Evolutionary conservation across 2,113 vertebrate genomes (phyloP).

Genomic region (Sylvilagus bachmani): DNA sequence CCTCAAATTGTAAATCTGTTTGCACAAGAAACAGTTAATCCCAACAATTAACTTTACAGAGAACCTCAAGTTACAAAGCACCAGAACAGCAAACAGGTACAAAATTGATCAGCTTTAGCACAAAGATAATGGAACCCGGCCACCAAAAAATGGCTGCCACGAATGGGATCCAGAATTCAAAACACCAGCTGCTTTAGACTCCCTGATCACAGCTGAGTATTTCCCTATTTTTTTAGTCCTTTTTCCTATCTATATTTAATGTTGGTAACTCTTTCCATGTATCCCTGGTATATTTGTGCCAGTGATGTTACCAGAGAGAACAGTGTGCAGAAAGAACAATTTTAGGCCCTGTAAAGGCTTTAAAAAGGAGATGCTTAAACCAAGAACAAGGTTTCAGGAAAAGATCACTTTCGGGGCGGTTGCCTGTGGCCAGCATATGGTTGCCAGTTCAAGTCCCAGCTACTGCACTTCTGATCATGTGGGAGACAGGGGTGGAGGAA

Average conservation of each 20-base stretch:
- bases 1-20: background rate
- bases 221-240: background rate
- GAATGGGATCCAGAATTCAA: background rate
- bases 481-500: too few relatives aligned
- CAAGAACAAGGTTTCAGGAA: constrained; percentile 1
- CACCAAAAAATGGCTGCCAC: background rate
- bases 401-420: background rate
- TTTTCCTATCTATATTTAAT: background rate
- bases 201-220: background rate
- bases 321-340: background rate
- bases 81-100: background rate
- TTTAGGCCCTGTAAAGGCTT: background rate
- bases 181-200: background rate
- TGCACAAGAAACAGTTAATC: background rate
- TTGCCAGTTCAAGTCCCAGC: too few relatives aligned
- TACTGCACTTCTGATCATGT: too few relatives aligned
- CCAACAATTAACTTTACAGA: background rate
- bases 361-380: background rate
- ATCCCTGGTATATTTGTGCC: background rate
- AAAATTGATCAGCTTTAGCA: constrained; percentile 3
- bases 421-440: too few relatives aligned
- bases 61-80: background rate
- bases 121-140: background rate
- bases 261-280: background rate
- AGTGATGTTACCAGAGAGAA: background rate